A percentile compares a stretch with the other conserved stretches of the same genome.
phyloP scores from a whole-genome alignment of 1,140 invertebrate genomes.

The Diabrotica virgifera region DNA sequence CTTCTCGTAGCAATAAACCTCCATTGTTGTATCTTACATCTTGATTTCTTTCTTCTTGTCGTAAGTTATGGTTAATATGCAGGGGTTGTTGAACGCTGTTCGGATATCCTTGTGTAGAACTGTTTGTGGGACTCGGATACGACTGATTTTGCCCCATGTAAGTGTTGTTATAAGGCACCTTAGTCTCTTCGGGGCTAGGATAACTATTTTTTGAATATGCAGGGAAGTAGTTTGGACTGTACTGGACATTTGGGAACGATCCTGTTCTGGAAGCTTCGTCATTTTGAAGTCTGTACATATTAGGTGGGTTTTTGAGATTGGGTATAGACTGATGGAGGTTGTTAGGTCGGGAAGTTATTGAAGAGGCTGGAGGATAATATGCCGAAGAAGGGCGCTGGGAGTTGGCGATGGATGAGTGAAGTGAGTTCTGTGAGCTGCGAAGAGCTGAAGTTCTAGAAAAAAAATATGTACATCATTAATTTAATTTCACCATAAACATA shows the following conservation, averaged over 20 bases:
- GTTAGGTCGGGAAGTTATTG: constrained; percentile 40
- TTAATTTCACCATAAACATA: no score
- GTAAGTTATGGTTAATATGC: constrained; percentile 30
- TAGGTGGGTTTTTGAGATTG: constrained; percentile 45
- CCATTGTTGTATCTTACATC: constrained; percentile 25
- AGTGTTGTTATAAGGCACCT: constrained; percentile 21
- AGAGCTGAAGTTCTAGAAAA: constrained; percentile 46
- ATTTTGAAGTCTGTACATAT: constrained; percentile 39
- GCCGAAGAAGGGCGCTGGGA: constrained; percentile 48
- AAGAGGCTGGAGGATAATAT: constrained; percentile 45
- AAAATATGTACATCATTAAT: constrained; percentile 8
- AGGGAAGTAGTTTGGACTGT: constrained; percentile 28
- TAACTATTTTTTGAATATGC: constrained; percentile 23
- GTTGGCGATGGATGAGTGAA: constrained; percentile 48
- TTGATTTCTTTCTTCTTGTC: constrained; percentile 28
- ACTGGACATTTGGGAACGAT: constrained; percentile 39
- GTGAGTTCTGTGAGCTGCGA: constrained; percentile 48
- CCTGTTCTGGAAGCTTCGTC: constrained; percentile 31
- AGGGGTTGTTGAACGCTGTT: constrained; percentile 30
- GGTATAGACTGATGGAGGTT: constrained; percentile 47
- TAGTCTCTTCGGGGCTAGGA: constrained; percentile 20
- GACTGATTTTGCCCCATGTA: constrained; percentile 26
- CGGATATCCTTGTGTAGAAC: constrained; percentile 27
- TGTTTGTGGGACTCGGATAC: constrained; percentile 32
- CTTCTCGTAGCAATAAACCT: constrained; percentile 34